These are phyloP conservation scores for Macroteleia sp. DNA, from an alignment of 2,888 invertebrate genomes.

Conservation along the genomic window DNA sequence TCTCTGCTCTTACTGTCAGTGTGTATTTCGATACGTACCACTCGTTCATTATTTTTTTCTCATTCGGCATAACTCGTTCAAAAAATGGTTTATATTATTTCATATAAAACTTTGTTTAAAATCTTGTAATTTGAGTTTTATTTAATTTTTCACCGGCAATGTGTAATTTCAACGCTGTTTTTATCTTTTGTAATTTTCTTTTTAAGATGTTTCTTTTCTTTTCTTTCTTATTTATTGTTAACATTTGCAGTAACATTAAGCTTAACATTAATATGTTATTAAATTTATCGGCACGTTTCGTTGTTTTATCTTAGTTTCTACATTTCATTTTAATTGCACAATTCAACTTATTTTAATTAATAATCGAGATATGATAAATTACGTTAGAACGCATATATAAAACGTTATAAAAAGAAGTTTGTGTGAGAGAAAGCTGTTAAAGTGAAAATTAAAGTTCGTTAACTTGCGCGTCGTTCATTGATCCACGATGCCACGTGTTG, in stretches of 20 bases:
- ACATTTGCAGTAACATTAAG: no score
- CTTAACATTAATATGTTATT: no score
- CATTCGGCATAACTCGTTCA: slow-evolving; percentile 17
- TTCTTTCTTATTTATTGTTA: no score
- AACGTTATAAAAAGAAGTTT: no score
- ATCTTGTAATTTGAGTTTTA: slow-evolving; percentile 31
- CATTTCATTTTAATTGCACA: no score
- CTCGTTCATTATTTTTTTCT: slow-evolving; percentile 43
- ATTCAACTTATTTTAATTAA: no score
- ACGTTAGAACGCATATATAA: not conserved
- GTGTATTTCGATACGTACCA: slow-evolving; percentile 42
- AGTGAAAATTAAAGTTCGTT: slow-evolving; percentile 9
- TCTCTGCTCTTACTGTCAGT: slow-evolving; percentile 51
- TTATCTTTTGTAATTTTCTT: not conserved
- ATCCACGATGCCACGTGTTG: no score
- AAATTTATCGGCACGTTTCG: no score
- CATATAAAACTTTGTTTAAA: slow-evolving; percentile 35
- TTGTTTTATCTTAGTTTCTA: no score
- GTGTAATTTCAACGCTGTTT: slow-evolving; percentile 16
- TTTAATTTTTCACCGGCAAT: slow-evolving; percentile 21
- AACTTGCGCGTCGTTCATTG: not conserved
- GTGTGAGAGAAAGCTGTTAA: slow-evolving; percentile 10
- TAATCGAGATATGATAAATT: not conserved
- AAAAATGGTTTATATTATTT: slow-evolving; percentile 31
- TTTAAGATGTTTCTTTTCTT: no score